These are phyloP conservation scores for Poeciliopsis presidionis DNA, from an alignment of 2,797 vertebrate species.

Conservation along the genomic window DNA sequence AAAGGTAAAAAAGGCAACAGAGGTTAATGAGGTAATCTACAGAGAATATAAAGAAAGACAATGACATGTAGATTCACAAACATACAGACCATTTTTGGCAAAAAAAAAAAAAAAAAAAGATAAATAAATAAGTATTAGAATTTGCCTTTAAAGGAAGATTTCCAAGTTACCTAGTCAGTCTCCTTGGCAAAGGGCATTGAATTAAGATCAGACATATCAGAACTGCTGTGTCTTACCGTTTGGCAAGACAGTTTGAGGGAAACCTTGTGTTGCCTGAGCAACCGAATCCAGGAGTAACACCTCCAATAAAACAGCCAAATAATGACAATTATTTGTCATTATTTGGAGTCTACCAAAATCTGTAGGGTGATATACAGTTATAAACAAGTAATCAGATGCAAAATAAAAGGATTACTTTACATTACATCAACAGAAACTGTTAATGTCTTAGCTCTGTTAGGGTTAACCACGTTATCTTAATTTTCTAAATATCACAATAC, in stretches of 20 bases:
- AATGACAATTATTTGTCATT: not conserved
- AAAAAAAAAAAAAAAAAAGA: conserved; percentile 19
- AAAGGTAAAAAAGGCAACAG: conserved; percentile 23
- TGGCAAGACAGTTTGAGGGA: not conserved
- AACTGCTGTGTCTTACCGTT: conserved; percentile 7
- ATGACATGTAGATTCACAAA: conserved; percentile 31
- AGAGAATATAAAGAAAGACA: conserved; percentile 52
- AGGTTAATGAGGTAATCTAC: conserved; percentile 51
- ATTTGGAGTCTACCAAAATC: not conserved
- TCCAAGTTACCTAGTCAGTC: conserved; percentile 19
- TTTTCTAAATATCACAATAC: not conserved
- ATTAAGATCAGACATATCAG: conserved; percentile 16
- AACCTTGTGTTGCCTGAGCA: not conserved
- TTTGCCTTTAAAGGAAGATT: conserved; percentile 3
- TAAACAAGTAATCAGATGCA: not conserved
- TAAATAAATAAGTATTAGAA: conserved; percentile 15
- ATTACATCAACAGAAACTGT: not conserved
- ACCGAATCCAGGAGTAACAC: not conserved
- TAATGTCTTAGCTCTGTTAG: not conserved
- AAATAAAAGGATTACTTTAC: not conserved
- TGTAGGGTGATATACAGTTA: not conserved
- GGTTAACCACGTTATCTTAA: not conserved
- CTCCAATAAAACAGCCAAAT: not conserved
- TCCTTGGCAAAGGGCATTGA: conserved; percentile 6
- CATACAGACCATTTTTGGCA: conserved; percentile 7